Base-by-base conservation (phyloP, 2,888 invertebrate species). In the Campopleginae sp. region DNA sequence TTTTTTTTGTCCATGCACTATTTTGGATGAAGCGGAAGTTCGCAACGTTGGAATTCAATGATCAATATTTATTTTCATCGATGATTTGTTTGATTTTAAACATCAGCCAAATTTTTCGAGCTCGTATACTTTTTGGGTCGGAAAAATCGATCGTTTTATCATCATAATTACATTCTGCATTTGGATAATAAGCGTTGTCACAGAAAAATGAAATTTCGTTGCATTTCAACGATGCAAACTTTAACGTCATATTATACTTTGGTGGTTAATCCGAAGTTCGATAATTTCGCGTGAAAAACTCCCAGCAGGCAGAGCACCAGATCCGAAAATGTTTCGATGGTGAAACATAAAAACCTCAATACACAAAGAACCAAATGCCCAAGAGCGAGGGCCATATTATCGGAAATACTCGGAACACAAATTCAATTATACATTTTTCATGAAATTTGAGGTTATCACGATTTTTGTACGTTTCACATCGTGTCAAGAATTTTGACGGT, bases 281-380 rank as follows among this genome's bases (percentile, higher is more conserved):
- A 79, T 51, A 86, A 63, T 81, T 79, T 31, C 31, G 75, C 71
- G 70, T 46, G 63, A 66, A 44, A 38, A 58, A 63, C 68, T 38
- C 58, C 76, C 27, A 87, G 46, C 31, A 76, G 42, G 68, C 70
- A 82, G 8, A 85, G 38, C 38, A 82, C 72, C 51, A 85, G 72
- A 48, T 86, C 61, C 61, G 65, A 54, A 71, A 87, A 44, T 23
- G 63, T 63, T 14, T 78, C 72, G 48, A 68, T 19, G 1, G 87
- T 63, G 68, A 80, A 82, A 54, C 76, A 80, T 17, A 81, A 70
- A 54, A 82, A 85, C 81, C 65, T 63, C 19, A 68, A n/a, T 2
- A 82, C 58, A 70, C 48, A 68, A 72, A 78, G 23, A 44, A 82
- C 31, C 70, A 84, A 85, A 58, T 78, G 48, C 2, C 68, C 10